These are phyloP conservation scores for Hippocampus guttulatus DNA, from an alignment of 2,113 vertebrate species.

Conservation along the genomic window DNA sequence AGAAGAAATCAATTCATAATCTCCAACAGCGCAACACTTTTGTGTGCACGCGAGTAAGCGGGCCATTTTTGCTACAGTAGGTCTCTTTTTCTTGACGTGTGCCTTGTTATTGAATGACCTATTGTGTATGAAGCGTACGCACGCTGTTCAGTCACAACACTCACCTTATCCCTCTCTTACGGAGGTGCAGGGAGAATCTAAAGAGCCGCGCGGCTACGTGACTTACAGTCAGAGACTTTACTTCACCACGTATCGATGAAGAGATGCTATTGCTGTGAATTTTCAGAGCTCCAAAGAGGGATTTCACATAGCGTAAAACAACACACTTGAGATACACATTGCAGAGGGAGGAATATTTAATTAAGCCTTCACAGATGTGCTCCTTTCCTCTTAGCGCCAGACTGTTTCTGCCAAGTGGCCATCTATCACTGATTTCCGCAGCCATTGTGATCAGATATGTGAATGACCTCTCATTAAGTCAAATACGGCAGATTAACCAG, in stretches of 20 bases:
- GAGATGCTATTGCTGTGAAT: constrained; percentile 36
- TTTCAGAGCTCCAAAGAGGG: constrained; percentile 35
- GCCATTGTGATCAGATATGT: constrained; percentile 68
- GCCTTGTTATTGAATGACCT: constrained; percentile 63
- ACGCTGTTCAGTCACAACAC: constrained; percentile 46
- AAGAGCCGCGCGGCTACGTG: constrained; percentile 32
- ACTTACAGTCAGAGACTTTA: constrained; percentile 28
- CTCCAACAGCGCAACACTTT: constrained; percentile 63
- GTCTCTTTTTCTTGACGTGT: constrained; percentile 45
- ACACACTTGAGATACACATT: constrained; percentile 27
- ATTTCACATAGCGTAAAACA: constrained; percentile 42
- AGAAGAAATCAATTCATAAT: constrained; percentile 74
- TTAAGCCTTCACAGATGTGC: constrained; percentile 47
- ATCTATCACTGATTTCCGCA: constrained; percentile 69
- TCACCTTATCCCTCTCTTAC: constrained; percentile 36
- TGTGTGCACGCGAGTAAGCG: constrained; percentile 24
- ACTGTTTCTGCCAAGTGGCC: constrained; percentile 60
- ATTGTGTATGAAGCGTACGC: constrained; percentile 49
- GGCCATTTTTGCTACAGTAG: constrained; percentile 18
- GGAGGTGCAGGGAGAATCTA: constrained; percentile 47
- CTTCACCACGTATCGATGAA: constrained; percentile 15
- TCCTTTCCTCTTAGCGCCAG: constrained; percentile 30
- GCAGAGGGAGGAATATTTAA: constrained; percentile 38
- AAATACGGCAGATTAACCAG: constrained; percentile 68
- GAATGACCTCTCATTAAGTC: constrained; percentile 71